Conservation (phyloP, 2,888 invertebrate genomes). For the Arge pagana region DNA sequence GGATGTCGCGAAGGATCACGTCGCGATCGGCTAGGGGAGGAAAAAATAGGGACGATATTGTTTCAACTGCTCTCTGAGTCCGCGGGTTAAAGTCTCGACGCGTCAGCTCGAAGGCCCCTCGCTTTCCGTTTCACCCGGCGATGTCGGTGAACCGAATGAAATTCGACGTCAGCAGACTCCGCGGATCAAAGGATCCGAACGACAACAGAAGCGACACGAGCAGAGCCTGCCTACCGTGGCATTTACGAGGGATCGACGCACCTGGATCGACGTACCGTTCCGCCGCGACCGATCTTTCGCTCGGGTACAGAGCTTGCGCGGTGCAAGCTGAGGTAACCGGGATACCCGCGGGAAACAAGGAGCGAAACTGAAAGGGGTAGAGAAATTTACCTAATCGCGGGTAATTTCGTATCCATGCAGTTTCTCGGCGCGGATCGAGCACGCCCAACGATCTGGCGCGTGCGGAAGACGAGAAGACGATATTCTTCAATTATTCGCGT, state of each 20-base stretch:
- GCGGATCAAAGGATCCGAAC: conserved; percentile 34
- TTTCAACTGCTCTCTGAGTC: conserved; percentile 19
- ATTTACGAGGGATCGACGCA: too few relatives aligned
- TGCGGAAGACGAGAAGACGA: background rate
- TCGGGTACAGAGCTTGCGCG: too few relatives aligned
- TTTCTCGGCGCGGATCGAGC: background rate
- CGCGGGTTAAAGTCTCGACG: conserved; percentile 1
- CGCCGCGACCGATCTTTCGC: too few relatives aligned
- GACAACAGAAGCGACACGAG: conserved; percentile 20
- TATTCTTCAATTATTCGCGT: conserved; percentile 6
- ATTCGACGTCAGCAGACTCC: conserved; percentile 36
- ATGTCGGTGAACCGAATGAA: conserved; percentile 39
- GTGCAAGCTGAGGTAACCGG: too few relatives aligned
- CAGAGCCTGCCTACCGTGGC: too few relatives aligned
- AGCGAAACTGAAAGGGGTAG: too few relatives aligned
- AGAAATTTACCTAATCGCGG: too few relatives aligned
- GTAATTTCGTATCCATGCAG: too few relatives aligned
- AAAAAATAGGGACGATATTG: conserved; percentile 11
- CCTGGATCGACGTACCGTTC: too few relatives aligned
- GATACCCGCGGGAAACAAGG: too few relatives aligned
- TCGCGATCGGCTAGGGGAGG: background rate
- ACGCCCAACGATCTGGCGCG: too few relatives aligned
- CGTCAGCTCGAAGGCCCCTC: conserved; percentile 11
- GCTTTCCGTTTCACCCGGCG: conserved; percentile 10
- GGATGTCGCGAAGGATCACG: conserved; percentile 1